Conservation (phyloP, 2,113 vertebrate species). For the Phainopepla nitens region DNA sequence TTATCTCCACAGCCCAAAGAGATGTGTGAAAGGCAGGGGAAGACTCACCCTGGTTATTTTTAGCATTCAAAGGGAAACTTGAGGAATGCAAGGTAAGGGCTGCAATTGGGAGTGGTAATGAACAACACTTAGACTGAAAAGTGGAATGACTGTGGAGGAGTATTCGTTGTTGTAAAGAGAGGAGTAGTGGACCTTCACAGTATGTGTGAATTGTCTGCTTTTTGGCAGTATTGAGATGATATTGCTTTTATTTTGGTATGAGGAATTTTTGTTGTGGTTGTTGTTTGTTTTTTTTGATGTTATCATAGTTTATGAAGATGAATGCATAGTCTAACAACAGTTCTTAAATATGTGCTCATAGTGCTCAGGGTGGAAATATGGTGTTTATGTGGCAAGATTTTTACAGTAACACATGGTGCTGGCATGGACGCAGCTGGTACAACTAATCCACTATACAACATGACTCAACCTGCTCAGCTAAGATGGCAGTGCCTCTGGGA, state of each 20-base stretch:
- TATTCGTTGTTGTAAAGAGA: neutral
- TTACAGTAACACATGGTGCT: neutral
- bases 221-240: neutral
- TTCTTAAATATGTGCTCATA: neutral
- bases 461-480: accelerated
- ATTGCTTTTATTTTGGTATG: neutral
- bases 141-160: neutral
- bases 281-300: neutral
- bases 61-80: neutral
- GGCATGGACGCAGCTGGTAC: accelerated
- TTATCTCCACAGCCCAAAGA: neutral
- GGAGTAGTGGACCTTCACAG: neutral
- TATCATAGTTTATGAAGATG: neutral
- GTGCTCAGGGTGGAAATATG: neutral
- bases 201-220: neutral
- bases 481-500: accelerated
- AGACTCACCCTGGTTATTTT: neutral
- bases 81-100: neutral
- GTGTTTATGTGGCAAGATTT: neutral
- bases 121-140: neutral
- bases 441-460: accelerated
- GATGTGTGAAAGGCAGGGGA: neutral
- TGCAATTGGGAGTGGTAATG: neutral
- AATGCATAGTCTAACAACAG: neutral
- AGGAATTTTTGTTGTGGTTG: neutral